Conservation (phyloP, 1,140 invertebrate species). For the Brachionus koreanus region DNA sequence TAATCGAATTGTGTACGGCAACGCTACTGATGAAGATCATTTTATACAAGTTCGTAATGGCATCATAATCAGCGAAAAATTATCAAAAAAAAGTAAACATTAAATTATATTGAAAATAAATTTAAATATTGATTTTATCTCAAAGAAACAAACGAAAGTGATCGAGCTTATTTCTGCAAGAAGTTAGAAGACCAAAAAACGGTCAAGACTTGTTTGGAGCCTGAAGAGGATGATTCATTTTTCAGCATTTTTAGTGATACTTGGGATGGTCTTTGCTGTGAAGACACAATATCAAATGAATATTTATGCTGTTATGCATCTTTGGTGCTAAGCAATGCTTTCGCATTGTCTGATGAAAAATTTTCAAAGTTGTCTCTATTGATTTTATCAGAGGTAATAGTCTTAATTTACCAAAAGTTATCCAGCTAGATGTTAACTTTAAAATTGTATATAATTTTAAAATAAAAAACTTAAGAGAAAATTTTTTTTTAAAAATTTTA, state of each 20-base stretch:
- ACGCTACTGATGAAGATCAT: neutral
- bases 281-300: neutral
- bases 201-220: neutral
- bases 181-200: neutral
- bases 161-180: neutral
- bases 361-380: neutral
- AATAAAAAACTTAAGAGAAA: neutral
- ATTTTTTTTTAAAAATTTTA: too few species aligned
- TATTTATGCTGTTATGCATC: conserved; percentile 9
- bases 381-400: neutral
- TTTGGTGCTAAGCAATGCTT: conserved; percentile 1
- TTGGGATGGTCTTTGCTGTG: conserved; percentile 20
- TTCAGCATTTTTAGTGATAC: neutral
- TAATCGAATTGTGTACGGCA: conserved; percentile 3
- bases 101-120: neutral
- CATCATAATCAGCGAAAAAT: conserved; percentile 3
- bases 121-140: neutral
- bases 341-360: neutral
- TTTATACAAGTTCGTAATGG: neutral
- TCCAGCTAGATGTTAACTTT: neutral
- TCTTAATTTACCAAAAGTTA: neutral
- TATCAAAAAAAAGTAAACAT: conserved; percentile 3
- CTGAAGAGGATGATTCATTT: neutral
- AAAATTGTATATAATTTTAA: neutral
- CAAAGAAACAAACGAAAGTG: neutral